Percentiles rank a stretch among this genome's conserved stretches.
Conservation (phyloP, 1,140 invertebrate genomes). For the Heliconius melpomene region DNA sequence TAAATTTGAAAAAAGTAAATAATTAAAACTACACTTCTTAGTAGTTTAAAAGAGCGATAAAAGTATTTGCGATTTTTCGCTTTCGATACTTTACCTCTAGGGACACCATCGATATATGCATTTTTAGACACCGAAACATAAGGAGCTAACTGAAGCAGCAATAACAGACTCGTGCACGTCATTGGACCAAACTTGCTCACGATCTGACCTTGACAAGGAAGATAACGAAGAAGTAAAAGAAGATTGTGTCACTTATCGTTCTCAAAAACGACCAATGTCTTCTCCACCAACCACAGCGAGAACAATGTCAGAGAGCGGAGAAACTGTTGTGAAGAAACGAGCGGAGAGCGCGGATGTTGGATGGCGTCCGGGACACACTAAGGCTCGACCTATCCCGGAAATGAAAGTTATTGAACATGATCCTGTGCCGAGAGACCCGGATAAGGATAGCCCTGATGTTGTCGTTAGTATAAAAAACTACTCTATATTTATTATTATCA, state of each 20-base stretch:
- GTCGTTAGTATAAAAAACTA: conserved; percentile 50
- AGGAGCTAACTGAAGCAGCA: conserved; percentile 48
- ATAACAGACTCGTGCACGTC: conserved; percentile 53
- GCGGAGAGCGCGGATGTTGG: conserved; percentile 44
- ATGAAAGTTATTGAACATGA: conserved; percentile 43
- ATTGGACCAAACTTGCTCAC: conserved; percentile 47
- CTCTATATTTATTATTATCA: neutral
- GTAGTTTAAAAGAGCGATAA: too few relatives aligned
- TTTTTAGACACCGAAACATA: conserved; percentile 51
- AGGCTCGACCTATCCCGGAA: conserved; percentile 65
- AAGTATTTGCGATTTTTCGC: too few relatives aligned
- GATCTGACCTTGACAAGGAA: conserved; percentile 53
- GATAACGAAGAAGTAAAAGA: conserved; percentile 48
- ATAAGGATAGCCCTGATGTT: conserved; percentile 67
- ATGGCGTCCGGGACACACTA: conserved; percentile 48
- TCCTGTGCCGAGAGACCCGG: conserved; percentile 59
- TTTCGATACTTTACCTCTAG: too few relatives aligned
- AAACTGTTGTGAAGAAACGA: conserved; percentile 56
- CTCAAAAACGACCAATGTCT: conserved; percentile 41
- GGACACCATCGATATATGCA: too few relatives aligned
- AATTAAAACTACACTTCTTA: too few relatives aligned
- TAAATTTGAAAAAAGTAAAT: too few relatives aligned
- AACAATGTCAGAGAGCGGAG: conserved; percentile 36
- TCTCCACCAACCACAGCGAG: conserved; percentile 49
- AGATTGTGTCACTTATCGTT: conserved; percentile 19